A percentile compares a stretch with the other conserved stretches of the same genome.
phyloP scores from a whole-genome alignment of 2,888 invertebrate species.

The Lordiphosa fenestrarum region DNA sequence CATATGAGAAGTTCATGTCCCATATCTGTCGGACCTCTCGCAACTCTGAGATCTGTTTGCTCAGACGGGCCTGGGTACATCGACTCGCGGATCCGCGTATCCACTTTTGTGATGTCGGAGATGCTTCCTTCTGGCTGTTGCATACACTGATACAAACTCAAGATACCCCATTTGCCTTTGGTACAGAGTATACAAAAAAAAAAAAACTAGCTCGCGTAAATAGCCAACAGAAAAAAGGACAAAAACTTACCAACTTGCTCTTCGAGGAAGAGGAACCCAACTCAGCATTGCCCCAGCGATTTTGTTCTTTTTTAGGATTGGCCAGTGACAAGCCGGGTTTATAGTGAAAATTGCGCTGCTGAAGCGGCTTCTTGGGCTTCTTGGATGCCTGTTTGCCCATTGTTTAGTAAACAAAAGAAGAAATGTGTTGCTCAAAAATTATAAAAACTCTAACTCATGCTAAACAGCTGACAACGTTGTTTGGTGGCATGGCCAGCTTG shows the following conservation, averaged over 20 bases:
- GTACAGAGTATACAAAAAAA: too few relatives aligned
- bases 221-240: conserved; percentile 1
- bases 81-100: too few relatives aligned
- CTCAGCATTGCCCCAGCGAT: neutral
- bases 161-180: too few relatives aligned
- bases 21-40: too few relatives aligned
- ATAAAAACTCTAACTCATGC: neutral
- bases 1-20: too few relatives aligned
- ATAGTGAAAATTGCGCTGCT: neutral
- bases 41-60: too few relatives aligned
- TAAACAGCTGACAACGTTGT: conserved; percentile 5
- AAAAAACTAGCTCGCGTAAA: conserved; percentile 12
- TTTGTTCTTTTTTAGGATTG: neutral
- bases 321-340: neutral
- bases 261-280: neutral
- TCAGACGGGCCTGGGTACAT: too few relatives aligned
- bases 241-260: conserved; percentile 1
- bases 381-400: conserved; percentile 3
- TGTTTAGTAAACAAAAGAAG: neutral
- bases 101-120: too few relatives aligned
- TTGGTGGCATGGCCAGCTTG: neutral
- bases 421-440: neutral
- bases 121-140: too few relatives aligned
- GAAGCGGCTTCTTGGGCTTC: neutral
- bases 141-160: too few relatives aligned